Conservation (phyloP, 2,888 invertebrate species). For the Hyalella azteca region DNA sequence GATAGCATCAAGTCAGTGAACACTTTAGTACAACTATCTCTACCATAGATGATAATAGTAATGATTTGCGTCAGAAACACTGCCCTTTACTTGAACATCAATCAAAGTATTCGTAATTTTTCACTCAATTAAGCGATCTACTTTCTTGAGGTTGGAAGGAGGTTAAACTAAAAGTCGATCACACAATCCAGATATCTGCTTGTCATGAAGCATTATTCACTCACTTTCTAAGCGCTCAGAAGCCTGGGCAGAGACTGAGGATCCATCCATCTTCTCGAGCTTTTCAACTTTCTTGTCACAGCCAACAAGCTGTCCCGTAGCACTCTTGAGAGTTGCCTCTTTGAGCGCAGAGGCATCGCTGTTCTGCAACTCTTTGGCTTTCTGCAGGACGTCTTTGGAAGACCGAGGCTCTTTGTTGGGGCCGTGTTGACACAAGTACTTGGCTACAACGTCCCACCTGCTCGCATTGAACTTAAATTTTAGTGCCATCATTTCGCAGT, state of each 20-base stretch:
- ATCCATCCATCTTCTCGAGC: conserved; percentile 68
- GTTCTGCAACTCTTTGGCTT: conserved; percentile 93
- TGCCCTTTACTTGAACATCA: no score
- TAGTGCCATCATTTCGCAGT: no score
- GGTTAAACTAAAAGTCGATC: not conserved
- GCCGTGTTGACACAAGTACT: conserved; percentile 87
- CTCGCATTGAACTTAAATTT: no score
- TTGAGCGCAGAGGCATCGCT: conserved; percentile 71
- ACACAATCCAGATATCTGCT: not conserved
- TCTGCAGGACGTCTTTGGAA: conserved; percentile 91
- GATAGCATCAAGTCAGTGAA: no score
- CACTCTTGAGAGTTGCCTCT: conserved; percentile 87
- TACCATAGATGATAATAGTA: no score
- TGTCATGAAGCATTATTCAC: no score
- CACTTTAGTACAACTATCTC: no score
- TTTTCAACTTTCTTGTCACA: conserved; percentile 78
- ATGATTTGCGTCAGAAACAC: no score
- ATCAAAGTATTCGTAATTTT: no score
- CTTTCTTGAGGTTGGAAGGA: no score
- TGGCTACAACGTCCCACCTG: conserved; percentile 89
- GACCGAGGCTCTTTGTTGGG: conserved; percentile 70
- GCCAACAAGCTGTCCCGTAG: conserved; percentile 69
- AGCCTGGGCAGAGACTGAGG: conserved; percentile 67
- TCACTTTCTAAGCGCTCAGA: conserved; percentile 71
- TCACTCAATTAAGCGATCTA: no score